Conservation (phyloP, 1,140 invertebrate genomes). For the Drosophila serrata region DNA sequence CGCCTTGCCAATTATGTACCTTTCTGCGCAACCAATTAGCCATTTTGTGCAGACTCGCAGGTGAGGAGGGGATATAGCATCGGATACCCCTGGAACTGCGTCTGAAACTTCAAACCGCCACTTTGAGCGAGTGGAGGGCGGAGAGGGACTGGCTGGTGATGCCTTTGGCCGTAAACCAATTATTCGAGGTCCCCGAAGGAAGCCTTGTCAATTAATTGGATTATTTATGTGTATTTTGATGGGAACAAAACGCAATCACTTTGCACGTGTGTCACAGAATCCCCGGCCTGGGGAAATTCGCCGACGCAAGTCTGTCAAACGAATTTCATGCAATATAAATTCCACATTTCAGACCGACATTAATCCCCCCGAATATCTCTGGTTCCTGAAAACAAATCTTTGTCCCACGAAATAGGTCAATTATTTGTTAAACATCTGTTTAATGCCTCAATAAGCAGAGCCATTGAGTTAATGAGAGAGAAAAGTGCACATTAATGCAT, state of each 20-base stretch:
- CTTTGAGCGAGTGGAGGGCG: constrained; percentile 10
- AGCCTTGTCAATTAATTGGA: constrained; percentile 75
- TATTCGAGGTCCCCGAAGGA: constrained; percentile 61
- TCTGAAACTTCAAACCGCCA: constrained; percentile 71
- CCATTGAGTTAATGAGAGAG: constrained; percentile 42
- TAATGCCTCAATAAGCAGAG: constrained; percentile 33
- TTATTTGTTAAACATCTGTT: constrained; percentile 26
- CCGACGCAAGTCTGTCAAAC: constrained; percentile 2
- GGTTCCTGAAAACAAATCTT: not conserved
- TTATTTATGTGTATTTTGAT: constrained; percentile 75
- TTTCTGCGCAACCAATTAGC: constrained; percentile 76
- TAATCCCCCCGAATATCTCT: constrained; percentile 3
- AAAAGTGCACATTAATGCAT: constrained; percentile 30
- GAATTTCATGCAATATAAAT: constrained; percentile 6
- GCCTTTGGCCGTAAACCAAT: constrained; percentile 68
- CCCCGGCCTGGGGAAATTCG: constrained; percentile 4
- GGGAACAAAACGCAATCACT: constrained; percentile 64
- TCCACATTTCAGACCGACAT: not conserved
- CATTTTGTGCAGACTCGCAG: constrained; percentile 39
- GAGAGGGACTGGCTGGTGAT: constrained; percentile 1
- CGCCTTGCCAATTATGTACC: constrained; percentile 68
- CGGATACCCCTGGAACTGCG: constrained; percentile 24
- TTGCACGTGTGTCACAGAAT: constrained; percentile 43
- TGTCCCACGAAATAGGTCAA: constrained; percentile 16
- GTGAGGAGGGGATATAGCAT: constrained; percentile 3